Evolutionary conservation across 23 tunicate species (phyloP), one percentile per base, ranked within the genome.

Genomic region (Halocynthia roretzi): DNA sequence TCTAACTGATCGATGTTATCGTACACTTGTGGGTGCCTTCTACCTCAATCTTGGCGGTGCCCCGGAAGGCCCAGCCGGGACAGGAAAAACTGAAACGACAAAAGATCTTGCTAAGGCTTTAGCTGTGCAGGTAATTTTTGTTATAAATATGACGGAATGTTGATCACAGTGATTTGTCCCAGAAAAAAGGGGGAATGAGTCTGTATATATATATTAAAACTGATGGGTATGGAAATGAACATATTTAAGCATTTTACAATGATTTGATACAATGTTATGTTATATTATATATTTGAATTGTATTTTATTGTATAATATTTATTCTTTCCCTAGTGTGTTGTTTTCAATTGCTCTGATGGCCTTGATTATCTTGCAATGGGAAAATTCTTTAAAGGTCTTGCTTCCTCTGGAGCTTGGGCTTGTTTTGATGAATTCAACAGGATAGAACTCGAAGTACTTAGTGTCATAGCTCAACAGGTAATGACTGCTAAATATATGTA

Each of bases 1-100:
- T 8, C 76, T 94, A 74, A 94, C 99, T 31, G 99, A 94, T 89
- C 90, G 99, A 51, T 94, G 99, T 66, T 94, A 94, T 58, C 99
- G 99, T 15, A 94, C 99, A 54, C 80, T 93, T 40, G 98, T 93
- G 54, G 98, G 98, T 62, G 98, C 98, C 5, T 94, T 94, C 63
- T 88, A 94, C 68, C 86, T 94, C 40, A 88, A 94, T 62, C 81
- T 94, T 14, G 99, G 99, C 14, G 99, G 99, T 18, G 99, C 99
- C 7, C 99, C 99, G 11, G 99, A 94, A 73, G 99, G 99, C 14
- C 99, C 99, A 7, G 99, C 99, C 60, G 99, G 99, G 9, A 94
- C 99, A 7, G 99, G 99, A 58, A 94, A 94, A 84, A 94, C 99
- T 8, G 99, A 94, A 77, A 94, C 99, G 7, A 94, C 99, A 44